These are phyloP conservation scores for Oncopodura yosiiana DNA, from an alignment of 1,140 invertebrate genomes.

Conservation along the genomic window DNA sequence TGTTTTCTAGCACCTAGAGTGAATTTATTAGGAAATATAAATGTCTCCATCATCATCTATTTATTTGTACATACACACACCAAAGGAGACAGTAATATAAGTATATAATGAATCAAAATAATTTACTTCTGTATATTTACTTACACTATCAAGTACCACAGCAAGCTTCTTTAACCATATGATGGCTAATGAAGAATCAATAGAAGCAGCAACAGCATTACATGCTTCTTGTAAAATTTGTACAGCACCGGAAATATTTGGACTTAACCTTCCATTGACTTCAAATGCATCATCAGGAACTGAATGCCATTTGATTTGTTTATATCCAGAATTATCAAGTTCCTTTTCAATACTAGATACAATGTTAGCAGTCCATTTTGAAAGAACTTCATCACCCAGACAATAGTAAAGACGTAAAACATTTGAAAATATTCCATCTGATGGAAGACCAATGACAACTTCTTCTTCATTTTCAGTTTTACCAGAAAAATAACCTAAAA, in stretches of 20 bases:
- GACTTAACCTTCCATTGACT: conserved; percentile 4
- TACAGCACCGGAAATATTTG: conserved; percentile 1
- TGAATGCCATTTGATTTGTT: conserved; percentile 24
- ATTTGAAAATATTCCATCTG: conserved; percentile 16
- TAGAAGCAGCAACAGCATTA: conserved; percentile 5
- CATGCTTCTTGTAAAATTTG: conserved; percentile 8
- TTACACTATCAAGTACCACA: conserved; percentile 26
- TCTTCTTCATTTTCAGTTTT: conserved; percentile 1
- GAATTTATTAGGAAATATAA: conserved; percentile 20
- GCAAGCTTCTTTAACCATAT: conserved; percentile 28
- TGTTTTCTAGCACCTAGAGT: conserved; percentile 20
- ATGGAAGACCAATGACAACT: conserved; percentile 3
- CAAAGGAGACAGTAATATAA: background rate
- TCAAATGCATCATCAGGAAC: conserved; percentile 7
- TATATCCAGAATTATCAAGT: conserved; percentile 12
- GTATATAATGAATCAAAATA: background rate
- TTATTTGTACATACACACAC: no score
- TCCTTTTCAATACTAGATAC: conserved; percentile 7
- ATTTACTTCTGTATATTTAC: conserved; percentile 1
- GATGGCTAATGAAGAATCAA: conserved; percentile 12
- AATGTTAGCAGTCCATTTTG: conserved; percentile 17
- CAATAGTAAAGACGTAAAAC: conserved; percentile 16
- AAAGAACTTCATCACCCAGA: conserved; percentile 23
- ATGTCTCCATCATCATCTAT: conserved; percentile 24
- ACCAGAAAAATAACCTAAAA: no score